phyloP scores from a whole-genome alignment of 2,797 vertebrate species.

The Molossus molossus region DNA sequence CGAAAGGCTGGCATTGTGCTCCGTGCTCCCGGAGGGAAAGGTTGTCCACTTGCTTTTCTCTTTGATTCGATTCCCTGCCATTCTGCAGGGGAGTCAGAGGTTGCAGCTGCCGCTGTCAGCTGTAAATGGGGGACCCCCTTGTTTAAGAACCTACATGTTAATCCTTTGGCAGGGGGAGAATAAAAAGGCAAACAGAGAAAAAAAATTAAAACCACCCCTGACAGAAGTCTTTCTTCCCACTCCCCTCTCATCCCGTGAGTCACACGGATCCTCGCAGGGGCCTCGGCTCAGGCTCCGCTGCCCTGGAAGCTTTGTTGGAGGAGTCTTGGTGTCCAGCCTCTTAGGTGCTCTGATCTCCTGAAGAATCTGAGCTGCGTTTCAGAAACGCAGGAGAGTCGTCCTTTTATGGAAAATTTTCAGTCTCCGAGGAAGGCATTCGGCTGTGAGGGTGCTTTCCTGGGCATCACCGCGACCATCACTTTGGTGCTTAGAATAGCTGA shows the following conservation, averaged over 20 bases:
- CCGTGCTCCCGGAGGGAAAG: slow-evolving; percentile 90
- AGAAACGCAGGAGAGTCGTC: not conserved
- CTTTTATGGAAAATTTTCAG: not conserved
- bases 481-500: not conserved
- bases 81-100: slow-evolving; percentile 90
- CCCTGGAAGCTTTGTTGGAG: not conserved
- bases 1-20: slow-evolving; percentile 90
- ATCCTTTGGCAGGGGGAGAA: slow-evolving; percentile 77
- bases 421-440: not conserved
- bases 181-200: slow-evolving; percentile 11
- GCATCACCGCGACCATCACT: not conserved
- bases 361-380: not conserved
- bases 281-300: not conserved
- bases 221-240: slow-evolving; percentile 26
- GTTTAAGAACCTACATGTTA: slow-evolving; percentile 88
- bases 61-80: slow-evolving; percentile 92
- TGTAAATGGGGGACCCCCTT: slow-evolving; percentile 88
- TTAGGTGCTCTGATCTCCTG: not conserved
- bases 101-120: slow-evolving; percentile 95
- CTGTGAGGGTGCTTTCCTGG: not conserved
- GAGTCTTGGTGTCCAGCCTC: not conserved
- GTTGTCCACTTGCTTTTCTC: slow-evolving; percentile 90
- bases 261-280: not conserved
- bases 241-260: not conserved
- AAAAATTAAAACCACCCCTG: slow-evolving; percentile 24